These are phyloP conservation scores for Syngnathus scovelli DNA, from an alignment of 2,113 vertebrate species.

Conservation along the genomic window DNA sequence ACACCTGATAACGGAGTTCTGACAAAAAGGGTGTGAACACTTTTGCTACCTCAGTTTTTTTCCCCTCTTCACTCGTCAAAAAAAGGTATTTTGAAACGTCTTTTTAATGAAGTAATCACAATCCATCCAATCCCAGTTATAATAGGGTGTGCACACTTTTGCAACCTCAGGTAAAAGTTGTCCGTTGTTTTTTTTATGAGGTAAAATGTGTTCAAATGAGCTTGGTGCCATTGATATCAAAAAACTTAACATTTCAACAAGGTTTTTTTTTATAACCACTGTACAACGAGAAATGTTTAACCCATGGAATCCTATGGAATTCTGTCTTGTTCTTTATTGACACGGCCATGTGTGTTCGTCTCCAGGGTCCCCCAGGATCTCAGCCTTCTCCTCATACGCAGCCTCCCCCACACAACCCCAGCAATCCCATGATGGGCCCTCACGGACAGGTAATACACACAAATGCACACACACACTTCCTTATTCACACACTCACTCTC, in stretches of 20 bases:
- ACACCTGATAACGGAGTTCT: slow-evolving; percentile 41
- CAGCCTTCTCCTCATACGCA: slow-evolving; percentile 81
- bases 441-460: slow-evolving; percentile 76
- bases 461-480: slow-evolving; percentile 6
- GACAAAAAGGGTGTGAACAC: slow-evolving; percentile 5
- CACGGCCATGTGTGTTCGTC: slow-evolving; percentile 43
- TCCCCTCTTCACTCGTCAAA: too few species aligned
- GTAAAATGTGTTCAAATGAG: background rate
- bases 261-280: background rate
- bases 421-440: slow-evolving; percentile 79
- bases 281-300: background rate
- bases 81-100: too few species aligned
- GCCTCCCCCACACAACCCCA: slow-evolving; percentile 79
- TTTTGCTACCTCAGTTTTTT: too few species aligned
- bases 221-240: background rate
- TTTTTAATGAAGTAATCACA: too few species aligned
- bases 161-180: too few species aligned
- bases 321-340: slow-evolving; percentile 14
- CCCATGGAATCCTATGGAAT: background rate
- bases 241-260: background rate
- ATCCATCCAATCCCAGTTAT: too few species aligned
- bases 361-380: slow-evolving; percentile 75
- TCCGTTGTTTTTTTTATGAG: too few species aligned
- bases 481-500: slow-evolving; percentile 6
- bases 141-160: too few species aligned